A percentile compares a stretch with the other conserved stretches of the same genome.
phyloP scores from a whole-genome alignment of 2,797 vertebrate species.

The Tenualosa ilisha region DNA sequence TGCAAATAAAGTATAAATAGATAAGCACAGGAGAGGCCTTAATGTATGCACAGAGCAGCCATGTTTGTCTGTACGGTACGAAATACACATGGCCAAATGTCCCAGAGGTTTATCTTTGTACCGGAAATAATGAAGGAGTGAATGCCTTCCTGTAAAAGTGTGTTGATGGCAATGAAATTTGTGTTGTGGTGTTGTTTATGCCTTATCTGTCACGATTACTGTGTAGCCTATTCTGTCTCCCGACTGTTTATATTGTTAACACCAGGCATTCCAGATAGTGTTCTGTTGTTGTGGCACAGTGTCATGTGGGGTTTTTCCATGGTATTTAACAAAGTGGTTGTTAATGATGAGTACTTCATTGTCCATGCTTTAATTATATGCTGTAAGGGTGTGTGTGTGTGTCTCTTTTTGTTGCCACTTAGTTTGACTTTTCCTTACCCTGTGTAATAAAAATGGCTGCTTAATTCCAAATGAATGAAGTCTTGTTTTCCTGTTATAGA shows the following conservation, averaged over 20 bases:
- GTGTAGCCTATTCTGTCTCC: neutral
- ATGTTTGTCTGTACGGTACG: neutral
- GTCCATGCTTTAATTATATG: neutral
- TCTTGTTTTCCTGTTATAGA: neutral
- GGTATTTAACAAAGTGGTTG: neutral
- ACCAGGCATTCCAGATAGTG: neutral
- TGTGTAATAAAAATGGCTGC: neutral
- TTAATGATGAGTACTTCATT: neutral
- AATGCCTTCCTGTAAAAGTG: neutral
- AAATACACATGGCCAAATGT: slow-evolving; percentile 47
- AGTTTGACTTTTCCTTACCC: neutral
- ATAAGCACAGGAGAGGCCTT: slow-evolving; percentile 13
- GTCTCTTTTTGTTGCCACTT: neutral
- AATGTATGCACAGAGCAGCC: neutral
- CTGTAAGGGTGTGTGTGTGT: neutral
- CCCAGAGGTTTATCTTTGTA: neutral
- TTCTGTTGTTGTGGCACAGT: neutral
- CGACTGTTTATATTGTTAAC: neutral
- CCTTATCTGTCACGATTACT: neutral
- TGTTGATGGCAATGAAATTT: neutral
- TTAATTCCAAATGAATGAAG: neutral
- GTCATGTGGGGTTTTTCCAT: neutral
- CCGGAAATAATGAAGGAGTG: neutral
- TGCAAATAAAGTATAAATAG: neutral
- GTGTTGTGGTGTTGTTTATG: neutral